phyloP scores from a whole-genome alignment of 2,797 vertebrate genomes.

The Gadopsis marmoratus region DNA sequence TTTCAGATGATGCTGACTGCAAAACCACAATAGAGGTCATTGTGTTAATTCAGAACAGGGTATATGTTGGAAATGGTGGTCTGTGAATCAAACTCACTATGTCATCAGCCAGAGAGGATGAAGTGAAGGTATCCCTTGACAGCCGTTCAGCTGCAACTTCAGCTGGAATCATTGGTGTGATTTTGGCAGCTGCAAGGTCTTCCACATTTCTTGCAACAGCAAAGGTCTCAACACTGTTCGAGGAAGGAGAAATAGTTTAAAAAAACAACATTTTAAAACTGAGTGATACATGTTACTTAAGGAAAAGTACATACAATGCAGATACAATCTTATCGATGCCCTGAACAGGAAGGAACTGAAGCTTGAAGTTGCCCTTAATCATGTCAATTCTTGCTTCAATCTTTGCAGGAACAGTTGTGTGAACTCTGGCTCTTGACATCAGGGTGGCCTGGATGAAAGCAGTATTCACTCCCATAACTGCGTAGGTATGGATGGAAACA shows the following conservation, averaged over 20 bases:
- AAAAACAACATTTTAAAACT: background rate
- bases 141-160: conserved; percentile 17
- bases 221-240: conserved; percentile 84
- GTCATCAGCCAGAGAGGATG: conserved; percentile 54
- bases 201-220: conserved; percentile 88
- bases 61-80: conserved; percentile 4
- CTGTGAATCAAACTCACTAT: conserved; percentile 75
- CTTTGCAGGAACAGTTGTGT: conserved; percentile 79
- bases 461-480: conserved; percentile 87
- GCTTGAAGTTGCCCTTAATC: conserved; percentile 84
- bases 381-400: conserved; percentile 79
- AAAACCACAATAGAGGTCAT: conserved; percentile 61
- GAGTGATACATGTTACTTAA: background rate
- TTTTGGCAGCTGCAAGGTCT: conserved; percentile 80
- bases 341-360: conserved; percentile 82
- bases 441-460: conserved; percentile 84
- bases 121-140: conserved; percentile 52
- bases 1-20: conserved; percentile 81
- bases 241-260: conserved; percentile 4
- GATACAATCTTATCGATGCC: conserved; percentile 78
- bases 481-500: conserved; percentile 84
- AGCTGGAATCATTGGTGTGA: conserved; percentile 83
- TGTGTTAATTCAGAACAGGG: background rate
- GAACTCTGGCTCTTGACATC: conserved; percentile 78
- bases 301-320: conserved; percentile 74